Percentiles rank a stretch among this genome's conserved stretches.
These are phyloP conservation scores for Dromococcyx pavoninus DNA, from an alignment of 2,797 vertebrate species.

Conservation along the genomic window DNA sequence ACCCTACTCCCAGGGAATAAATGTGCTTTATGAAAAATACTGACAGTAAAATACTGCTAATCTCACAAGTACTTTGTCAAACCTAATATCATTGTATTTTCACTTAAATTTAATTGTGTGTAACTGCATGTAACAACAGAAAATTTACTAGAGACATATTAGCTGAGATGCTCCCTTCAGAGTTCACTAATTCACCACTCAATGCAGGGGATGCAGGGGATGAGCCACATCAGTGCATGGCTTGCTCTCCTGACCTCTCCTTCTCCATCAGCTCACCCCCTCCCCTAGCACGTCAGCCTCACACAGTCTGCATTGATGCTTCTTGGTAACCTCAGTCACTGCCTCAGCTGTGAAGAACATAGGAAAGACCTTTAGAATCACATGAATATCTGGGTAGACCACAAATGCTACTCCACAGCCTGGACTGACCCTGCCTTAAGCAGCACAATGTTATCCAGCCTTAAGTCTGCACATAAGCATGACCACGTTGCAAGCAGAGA, in stretches of 20 bases:
- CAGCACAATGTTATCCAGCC: background rate
- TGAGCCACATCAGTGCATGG: accelerated
- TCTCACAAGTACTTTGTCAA: background rate
- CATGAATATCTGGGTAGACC: accelerated
- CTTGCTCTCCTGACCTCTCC: background rate
- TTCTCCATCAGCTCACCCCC: background rate
- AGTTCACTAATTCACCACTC: background rate
- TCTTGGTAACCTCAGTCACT: background rate
- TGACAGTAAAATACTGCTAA: background rate
- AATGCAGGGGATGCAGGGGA: background rate
- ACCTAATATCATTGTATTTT: background rate
- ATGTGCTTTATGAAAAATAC: background rate
- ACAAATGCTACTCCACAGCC: background rate
- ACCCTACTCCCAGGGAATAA: background rate
- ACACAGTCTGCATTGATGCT: background rate
- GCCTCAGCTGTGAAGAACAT: background rate
- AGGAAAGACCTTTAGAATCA: background rate
- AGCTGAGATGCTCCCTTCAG: background rate
- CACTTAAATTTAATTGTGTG: background rate
- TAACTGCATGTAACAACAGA: background rate
- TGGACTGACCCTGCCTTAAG: background rate
- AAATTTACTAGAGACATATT: background rate
- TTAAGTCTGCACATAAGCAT: background rate
- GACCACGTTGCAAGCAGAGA: background rate
- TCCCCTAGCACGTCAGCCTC: background rate